Base-by-base conservation (phyloP, 2,797 vertebrate genomes). In the Caiman crocodilus region DNA sequence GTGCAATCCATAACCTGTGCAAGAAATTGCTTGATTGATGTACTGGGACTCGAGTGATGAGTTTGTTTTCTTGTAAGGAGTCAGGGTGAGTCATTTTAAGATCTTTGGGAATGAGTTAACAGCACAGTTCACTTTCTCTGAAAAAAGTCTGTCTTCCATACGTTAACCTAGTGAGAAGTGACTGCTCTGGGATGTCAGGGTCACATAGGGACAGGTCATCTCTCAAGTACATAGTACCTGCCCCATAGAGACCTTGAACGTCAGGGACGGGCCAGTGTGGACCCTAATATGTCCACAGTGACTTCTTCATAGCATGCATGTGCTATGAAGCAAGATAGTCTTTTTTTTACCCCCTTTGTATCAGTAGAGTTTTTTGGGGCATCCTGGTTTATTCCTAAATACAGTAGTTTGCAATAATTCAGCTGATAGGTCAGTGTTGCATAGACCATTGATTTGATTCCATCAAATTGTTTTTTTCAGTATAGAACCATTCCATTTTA, bases 41-140 rank as follows among this genome's bases (percentile, higher is more conserved):
- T 55, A 82, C 91, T 85, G 81, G 82, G 55, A 90, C 84, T 80
- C 50, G 79, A 91, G 78, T 1, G 26, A 76, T 64, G n/a, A 35
- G 14, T 89, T 89, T 1, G 5, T 76, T 92, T 93, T 63, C 42
- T 50, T 50, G 42, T 3, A 50, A 50, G 42, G 42, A 50, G 42
- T 50, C 42, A 50, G 42, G 9, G 42, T 50, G 42, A 50, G 42
- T 50, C 42, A 50, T 50, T 50, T 50, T 50, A 50, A 50, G 42
- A 50, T 50, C 10, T 50, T 50, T 10, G 42, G 42, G 42, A 50
- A 50, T 50, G 42, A 50, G 42, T 50, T 50, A 50, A 50, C 42
- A 50, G 42, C 9, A 50, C 42, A 18, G 7, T 55, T 2, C 26
- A 50, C 35, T 61, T 73, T 23, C 23, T 91, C 92, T 28, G 79